phyloP scores from a whole-genome alignment of 2,888 invertebrate genomes.

The Sarcophaga variegata region DNA sequence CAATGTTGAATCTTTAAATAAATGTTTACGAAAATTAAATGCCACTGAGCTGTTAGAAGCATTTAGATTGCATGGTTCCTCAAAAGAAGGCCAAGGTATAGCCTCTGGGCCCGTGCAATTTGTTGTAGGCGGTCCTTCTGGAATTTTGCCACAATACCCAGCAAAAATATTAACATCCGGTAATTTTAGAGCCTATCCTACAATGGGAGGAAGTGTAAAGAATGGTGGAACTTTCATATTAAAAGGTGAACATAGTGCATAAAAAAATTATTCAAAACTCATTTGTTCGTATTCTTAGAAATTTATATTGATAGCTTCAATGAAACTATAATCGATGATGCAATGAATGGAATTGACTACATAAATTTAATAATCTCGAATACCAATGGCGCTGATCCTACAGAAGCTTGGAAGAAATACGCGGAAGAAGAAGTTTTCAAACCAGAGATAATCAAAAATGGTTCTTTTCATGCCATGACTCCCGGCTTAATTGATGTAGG shows the following conservation, averaged over 20 bases:
- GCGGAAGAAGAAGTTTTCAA: constrained; percentile 77
- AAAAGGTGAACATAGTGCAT: constrained; percentile 76
- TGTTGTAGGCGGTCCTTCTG: constrained; percentile 80
- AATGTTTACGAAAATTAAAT: constrained; percentile 79
- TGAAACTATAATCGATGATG: constrained; percentile 76
- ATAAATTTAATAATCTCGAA: constrained; percentile 78
- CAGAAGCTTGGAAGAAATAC: constrained; percentile 77
- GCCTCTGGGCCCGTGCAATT: constrained; percentile 78
- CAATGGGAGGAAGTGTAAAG: constrained; percentile 82
- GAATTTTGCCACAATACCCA: constrained; percentile 79
- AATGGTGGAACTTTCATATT: constrained; percentile 82
- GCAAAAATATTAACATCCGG: constrained; percentile 76
- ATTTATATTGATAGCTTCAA: constrained; percentile 79
- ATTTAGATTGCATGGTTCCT: constrained; percentile 77
- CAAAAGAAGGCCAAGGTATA: constrained; percentile 72
- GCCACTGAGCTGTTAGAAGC: constrained; percentile 80
- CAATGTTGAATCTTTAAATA: constrained; percentile 77
- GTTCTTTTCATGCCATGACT: constrained; percentile 81
- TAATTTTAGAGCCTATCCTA: constrained; percentile 79
- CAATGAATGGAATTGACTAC: constrained; percentile 74
- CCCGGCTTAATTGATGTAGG: constrained; percentile 83
- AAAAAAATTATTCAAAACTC: too few species aligned
- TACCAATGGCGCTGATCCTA: constrained; percentile 78
- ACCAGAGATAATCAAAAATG: constrained; percentile 78
- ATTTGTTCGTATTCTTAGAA: constrained; percentile 69